Evolutionary conservation across 2,797 vertebrate genomes (phyloP).

Genomic region (Cynodonichthys magdalenae): DNA sequence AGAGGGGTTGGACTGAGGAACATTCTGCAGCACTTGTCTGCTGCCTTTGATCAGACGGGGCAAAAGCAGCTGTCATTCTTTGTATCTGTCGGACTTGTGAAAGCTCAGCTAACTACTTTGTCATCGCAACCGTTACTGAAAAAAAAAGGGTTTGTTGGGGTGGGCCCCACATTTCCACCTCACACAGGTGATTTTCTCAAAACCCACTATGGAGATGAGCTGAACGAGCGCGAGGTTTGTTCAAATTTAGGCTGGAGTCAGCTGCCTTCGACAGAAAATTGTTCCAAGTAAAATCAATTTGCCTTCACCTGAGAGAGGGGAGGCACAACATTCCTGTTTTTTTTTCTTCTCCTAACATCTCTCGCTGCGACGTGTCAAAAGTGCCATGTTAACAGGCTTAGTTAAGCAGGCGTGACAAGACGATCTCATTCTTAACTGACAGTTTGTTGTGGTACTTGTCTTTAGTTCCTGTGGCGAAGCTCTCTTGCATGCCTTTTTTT

Average conservation of each 20-base stretch:
- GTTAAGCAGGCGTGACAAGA: constrained; percentile 63
- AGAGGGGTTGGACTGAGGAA: constrained; percentile 42
- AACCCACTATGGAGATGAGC: constrained; percentile 27
- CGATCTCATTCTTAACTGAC: constrained; percentile 71
- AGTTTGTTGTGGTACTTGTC: constrained; percentile 72
- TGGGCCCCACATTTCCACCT: constrained; percentile 6
- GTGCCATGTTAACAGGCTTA: constrained; percentile 69
- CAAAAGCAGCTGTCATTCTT: constrained; percentile 73
- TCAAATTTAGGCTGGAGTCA: constrained; percentile 40
- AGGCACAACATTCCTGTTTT: constrained; percentile 35
- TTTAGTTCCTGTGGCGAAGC: constrained; percentile 69
- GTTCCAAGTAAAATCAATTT: constrained; percentile 58
- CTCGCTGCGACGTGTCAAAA: constrained; percentile 57
- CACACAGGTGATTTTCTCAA: constrained; percentile 26
- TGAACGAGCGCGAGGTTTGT: constrained; percentile 22
- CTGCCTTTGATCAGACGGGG: constrained; percentile 76
- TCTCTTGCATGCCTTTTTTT: constrained; percentile 49
- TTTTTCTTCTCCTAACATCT: constrained; percentile 34
- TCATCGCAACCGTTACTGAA: constrained; percentile 48
- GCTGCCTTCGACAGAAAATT: constrained; percentile 22
- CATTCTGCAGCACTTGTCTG: constrained; percentile 70
- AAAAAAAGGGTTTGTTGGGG: constrained; percentile 11
- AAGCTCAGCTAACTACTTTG: constrained; percentile 66
- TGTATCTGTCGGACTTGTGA: constrained; percentile 62
- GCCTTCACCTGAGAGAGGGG: constrained; percentile 50